These are phyloP conservation scores for Panulirus ornatus DNA, from an alignment of 1,140 invertebrate species.

Conservation along the genomic window DNA sequence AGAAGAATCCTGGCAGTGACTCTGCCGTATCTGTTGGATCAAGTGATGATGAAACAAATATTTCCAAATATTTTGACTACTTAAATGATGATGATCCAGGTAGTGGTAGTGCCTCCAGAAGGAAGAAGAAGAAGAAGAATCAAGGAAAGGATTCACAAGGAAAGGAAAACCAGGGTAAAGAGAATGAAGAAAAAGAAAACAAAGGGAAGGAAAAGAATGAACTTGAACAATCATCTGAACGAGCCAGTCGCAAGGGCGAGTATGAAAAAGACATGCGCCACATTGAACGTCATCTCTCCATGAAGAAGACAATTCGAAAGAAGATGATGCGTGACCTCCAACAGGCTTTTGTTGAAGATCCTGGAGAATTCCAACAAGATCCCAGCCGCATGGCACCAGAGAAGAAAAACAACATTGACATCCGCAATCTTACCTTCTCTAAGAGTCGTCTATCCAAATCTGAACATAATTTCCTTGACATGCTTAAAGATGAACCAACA, in stretches of 20 bases:
- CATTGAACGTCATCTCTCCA: constrained; percentile 88
- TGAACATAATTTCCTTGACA: constrained; percentile 85
- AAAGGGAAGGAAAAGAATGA: constrained; percentile 7
- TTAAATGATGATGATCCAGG: constrained; percentile 77
- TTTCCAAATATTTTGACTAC: constrained; percentile 75
- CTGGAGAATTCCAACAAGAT: constrained; percentile 85
- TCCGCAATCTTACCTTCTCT: constrained; percentile 83
- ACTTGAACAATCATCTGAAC: constrained; percentile 18
- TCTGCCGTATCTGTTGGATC: constrained; percentile 80
- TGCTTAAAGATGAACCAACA: constrained; percentile 80
- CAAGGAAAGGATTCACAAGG: constrained; percentile 78
- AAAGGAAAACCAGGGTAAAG: constrained; percentile 45
- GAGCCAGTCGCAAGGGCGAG: constrained; percentile 62
- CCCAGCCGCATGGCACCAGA: constrained; percentile 82
- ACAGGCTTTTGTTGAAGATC: constrained; percentile 86
- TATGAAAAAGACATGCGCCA: constrained; percentile 86
- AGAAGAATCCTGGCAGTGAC: constrained; percentile 78
- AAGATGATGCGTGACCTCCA: constrained; percentile 91
- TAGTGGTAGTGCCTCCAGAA: constrained; percentile 78
- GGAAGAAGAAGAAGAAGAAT: constrained; percentile 80
- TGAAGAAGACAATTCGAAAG: constrained; percentile 92
- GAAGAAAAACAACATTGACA: constrained; percentile 84
- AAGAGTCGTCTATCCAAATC: constrained; percentile 77
- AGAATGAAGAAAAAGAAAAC: constrained; percentile 21
- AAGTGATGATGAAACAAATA: constrained; percentile 78